Base-by-base conservation (phyloP, 2,797 vertebrate species). In the Bovichtus variegatus region DNA sequence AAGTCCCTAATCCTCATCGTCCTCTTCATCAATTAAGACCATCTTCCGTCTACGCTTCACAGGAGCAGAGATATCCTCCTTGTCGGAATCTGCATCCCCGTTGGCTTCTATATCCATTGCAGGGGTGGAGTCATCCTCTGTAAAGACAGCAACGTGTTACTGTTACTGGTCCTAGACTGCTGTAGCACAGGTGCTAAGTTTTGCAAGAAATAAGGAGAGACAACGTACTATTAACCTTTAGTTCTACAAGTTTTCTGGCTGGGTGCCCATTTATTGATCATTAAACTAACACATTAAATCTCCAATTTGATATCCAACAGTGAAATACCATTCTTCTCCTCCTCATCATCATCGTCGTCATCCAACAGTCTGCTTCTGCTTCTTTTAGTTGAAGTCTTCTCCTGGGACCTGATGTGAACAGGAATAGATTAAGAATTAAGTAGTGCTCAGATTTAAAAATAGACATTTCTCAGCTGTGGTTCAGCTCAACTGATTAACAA, bases 11-110 rank as follows among this genome's bases (percentile, higher is more conserved):
- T 93, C 90, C 60, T 95, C 92, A 10, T 95, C 93, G 0, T 95
- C 94, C 3, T 93, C 95, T 0, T 96, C 96, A 29, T 96, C 96
- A 36, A 95, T 95, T 25, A 96, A 83, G 36, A 94, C 77, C 78
- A 88, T 63, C 79, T 89, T 69, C 1, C 95, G 91, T 64, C 94
- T 91, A 34, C 94, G 92, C 59, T 94, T 95, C 50, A 86, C 87
- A 9, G 90, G 79, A 29, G 89, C 93, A 23, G 95, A 78, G 69
- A 82, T 66, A 27, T 87, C 81, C 23, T 95, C 92, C 0, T 38
- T 5, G 27, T 62, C 94, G 0, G 90, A 95, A 62, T 81, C 82
- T 43, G 59, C 82, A 0, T 0, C 84, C 1, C 5, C 51, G 0
- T 86, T 86, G 43, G 34, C 27, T 0, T 85, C 86, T 43, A 79